Evolutionary conservation across 2,113 vertebrate species (phyloP).

Genomic region (Corythoichthys intestinalis): DNA sequence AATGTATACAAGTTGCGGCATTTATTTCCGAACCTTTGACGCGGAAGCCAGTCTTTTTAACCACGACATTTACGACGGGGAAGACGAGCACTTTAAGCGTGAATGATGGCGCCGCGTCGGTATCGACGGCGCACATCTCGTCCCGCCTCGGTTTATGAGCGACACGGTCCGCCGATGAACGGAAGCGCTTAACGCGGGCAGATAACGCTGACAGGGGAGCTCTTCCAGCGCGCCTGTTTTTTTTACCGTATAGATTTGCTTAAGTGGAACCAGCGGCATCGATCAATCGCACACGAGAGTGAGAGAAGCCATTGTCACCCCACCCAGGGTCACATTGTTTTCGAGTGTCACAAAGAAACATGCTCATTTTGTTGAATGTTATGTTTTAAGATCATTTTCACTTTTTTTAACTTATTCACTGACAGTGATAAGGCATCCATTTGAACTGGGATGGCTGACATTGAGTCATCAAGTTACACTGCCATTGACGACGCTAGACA

Average conservation of each 20-base stretch:
- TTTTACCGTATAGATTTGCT: constrained; percentile 59
- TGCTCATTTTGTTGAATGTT: too few relatives aligned
- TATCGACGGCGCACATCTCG: constrained; percentile 38
- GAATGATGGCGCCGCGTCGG: constrained; percentile 26
- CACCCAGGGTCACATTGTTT: neutral
- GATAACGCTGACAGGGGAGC: constrained; percentile 44
- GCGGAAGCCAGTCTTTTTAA: too few relatives aligned
- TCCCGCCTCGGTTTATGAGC: constrained; percentile 20
- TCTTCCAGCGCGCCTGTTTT: constrained; percentile 13
- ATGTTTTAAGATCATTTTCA: too few relatives aligned
- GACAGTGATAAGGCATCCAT: too few relatives aligned
- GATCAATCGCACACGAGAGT: constrained; percentile 3
- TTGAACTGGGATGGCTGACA: too few relatives aligned
- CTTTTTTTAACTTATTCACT: too few relatives aligned
- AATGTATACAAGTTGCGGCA: too few relatives aligned
- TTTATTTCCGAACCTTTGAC: too few relatives aligned
- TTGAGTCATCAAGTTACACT: too few relatives aligned
- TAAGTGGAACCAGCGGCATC: constrained; percentile 22
- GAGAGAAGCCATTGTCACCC: neutral
- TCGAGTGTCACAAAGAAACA: neutral
- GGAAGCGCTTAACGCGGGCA: constrained; percentile 19
- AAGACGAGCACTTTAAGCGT: constrained; percentile 12
- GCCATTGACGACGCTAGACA: too few relatives aligned
- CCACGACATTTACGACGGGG: too few relatives aligned
- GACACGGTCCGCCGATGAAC: constrained; percentile 47